These are phyloP conservation scores for Lutraria rhynchaena DNA, from an alignment of 1,140 invertebrate genomes.

Conservation along the genomic window DNA sequence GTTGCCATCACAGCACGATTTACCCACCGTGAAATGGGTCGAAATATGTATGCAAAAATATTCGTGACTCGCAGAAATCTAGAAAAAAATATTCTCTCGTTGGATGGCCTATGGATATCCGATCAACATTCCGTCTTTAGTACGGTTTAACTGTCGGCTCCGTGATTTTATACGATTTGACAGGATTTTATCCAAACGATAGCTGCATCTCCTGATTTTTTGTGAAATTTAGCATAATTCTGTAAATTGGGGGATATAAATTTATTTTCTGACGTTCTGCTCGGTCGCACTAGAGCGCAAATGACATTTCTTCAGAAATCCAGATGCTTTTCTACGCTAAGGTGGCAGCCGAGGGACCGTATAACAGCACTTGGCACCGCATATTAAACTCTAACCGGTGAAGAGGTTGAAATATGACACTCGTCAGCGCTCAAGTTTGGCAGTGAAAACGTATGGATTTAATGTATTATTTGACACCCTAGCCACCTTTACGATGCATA, in stretches of 20 bases:
- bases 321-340: slow-evolving; percentile 32
- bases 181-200: slow-evolving; percentile 39
- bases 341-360: slow-evolving; percentile 19
- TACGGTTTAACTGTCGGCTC: background rate
- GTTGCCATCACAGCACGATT: slow-evolving; percentile 26
- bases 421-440: background rate
- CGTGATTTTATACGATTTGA: slow-evolving; percentile 51
- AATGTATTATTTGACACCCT: background rate
- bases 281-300: slow-evolving; percentile 34
- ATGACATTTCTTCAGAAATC: slow-evolving; percentile 18
- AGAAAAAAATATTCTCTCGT: too few relatives aligned
- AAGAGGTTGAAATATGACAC: slow-evolving; percentile 29
- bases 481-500: slow-evolving; percentile 2
- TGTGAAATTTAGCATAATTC: slow-evolving; percentile 51
- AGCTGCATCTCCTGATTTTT: slow-evolving; percentile 30
- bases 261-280: slow-evolving; percentile 30
- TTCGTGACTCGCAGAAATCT: slow-evolving; percentile 15
- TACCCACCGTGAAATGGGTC: background rate
- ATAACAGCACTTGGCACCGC: slow-evolving; percentile 29
- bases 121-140: slow-evolving; percentile 40
- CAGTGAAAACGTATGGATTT: slow-evolving; percentile 29
- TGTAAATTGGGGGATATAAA: slow-evolving; percentile 55
- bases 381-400: slow-evolving; percentile 16
- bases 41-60: background rate
- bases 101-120: slow-evolving; percentile 22